Evolutionary conservation across 2,888 invertebrate genomes (phyloP).

Genomic region (Neoascia interrupta): DNA sequence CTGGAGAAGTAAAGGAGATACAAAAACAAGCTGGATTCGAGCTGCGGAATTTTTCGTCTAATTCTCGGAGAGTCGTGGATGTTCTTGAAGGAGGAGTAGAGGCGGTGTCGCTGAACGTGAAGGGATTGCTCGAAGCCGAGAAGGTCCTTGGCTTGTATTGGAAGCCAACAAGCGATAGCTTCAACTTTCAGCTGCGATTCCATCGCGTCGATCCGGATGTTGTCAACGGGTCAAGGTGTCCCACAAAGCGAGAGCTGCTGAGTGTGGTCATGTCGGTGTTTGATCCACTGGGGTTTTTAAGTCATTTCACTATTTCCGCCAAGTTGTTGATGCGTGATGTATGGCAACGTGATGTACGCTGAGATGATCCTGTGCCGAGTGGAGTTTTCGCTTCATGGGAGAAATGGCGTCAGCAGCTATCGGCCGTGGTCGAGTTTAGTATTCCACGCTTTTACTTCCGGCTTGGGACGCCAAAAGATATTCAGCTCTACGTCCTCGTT

Average conservation of each 20-base stretch:
- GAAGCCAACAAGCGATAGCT: too few species aligned
- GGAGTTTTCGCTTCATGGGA: not conserved
- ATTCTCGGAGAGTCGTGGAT: too few species aligned
- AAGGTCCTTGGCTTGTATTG: too few species aligned
- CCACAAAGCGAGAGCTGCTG: slow-evolving; percentile 27
- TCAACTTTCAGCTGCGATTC: slow-evolving; percentile 42
- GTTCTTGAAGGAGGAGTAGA: too few species aligned
- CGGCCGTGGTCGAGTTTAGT: not conserved
- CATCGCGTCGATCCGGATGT: slow-evolving; percentile 24
- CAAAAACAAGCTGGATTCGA: too few species aligned
- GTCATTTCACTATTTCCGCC: slow-evolving; percentile 17
- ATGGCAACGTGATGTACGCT: slow-evolving; percentile 18
- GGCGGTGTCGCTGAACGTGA: too few species aligned
- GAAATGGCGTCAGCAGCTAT: not conserved
- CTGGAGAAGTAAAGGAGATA: too few species aligned
- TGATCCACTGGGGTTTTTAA: slow-evolving; percentile 32
- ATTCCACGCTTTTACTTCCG: slow-evolving; percentile 4
- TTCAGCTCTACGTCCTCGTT: slow-evolving; percentile 47
- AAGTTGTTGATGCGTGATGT: slow-evolving; percentile 39
- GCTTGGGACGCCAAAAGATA: not conserved
- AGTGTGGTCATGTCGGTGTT: slow-evolving; percentile 37
- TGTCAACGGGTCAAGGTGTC: slow-evolving; percentile 9
- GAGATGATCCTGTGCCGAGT: slow-evolving; percentile 11
- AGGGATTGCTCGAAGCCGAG: too few species aligned
- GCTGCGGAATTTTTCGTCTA: too few species aligned